phyloP scores from a whole-genome alignment of 2,888 invertebrate species.

The Tipula helvola region DNA sequence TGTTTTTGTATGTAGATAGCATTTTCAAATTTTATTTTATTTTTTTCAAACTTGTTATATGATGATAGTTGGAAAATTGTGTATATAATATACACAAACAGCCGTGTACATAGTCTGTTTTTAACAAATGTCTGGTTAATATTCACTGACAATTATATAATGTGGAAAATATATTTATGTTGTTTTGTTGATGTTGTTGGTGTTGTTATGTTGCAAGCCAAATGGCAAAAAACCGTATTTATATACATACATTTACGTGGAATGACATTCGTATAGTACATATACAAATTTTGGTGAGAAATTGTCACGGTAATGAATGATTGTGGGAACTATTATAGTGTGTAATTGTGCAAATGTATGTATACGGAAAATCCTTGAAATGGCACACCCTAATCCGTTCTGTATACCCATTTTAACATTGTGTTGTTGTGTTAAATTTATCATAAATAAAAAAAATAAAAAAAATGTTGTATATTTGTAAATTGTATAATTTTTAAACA shows the following conservation, averaged over 20 bases:
- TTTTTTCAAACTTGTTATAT: background rate
- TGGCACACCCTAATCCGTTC: background rate
- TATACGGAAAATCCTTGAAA: background rate
- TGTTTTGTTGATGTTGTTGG: background rate
- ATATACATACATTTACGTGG: background rate
- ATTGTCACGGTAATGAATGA: background rate
- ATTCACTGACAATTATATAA: constrained; percentile 4
- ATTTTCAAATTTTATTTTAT: background rate
- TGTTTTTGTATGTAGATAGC: background rate
- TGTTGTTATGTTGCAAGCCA: background rate
- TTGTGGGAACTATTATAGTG: background rate
- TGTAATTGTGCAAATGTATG: background rate
- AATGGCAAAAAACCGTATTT: background rate
- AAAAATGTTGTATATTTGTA: background rate
- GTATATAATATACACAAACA: background rate
- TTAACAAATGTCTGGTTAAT: constrained; percentile 4
- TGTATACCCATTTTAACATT: background rate
- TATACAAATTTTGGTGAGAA: background rate
- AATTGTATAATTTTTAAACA: background rate
- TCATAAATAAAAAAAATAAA: background rate
- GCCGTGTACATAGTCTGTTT: background rate
- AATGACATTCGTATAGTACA: background rate
- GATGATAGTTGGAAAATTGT: background rate
- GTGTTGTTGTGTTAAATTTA: constrained; percentile 4
- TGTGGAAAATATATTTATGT: background rate